These are phyloP conservation scores for Lamproptera curius DNA, from an alignment of 2,888 invertebrate genomes.

Conservation along the genomic window DNA sequence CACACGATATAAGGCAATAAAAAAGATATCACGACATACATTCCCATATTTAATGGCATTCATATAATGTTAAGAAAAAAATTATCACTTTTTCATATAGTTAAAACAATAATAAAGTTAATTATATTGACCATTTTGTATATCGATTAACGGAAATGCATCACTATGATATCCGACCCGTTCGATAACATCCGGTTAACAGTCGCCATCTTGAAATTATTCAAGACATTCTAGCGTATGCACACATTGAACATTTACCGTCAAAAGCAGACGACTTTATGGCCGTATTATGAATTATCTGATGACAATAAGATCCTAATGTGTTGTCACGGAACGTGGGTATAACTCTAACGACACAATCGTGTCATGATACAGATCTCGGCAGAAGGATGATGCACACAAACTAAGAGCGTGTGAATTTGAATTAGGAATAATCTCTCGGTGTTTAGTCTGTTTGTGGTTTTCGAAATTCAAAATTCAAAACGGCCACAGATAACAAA, in stretches of 20 bases:
- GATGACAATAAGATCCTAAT: neutral
- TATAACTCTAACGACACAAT: neutral
- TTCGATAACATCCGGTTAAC: neutral
- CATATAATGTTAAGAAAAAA: no score
- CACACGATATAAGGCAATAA: no score
- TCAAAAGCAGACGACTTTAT: neutral
- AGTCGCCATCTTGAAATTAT: neutral
- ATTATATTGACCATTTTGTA: no score
- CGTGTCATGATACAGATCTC: conserved; percentile 1
- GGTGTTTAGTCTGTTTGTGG: neutral
- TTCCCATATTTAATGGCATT: no score
- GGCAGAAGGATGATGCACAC: neutral
- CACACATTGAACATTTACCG: neutral
- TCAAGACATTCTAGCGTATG: neutral
- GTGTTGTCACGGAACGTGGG: conserved; percentile 3
- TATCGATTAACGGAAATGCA: neutral
- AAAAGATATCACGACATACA: no score
- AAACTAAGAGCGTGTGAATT: neutral
- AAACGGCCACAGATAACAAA: neutral
- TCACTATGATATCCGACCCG: neutral
- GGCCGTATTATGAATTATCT: conserved; percentile 1
- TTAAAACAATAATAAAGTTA: no score
- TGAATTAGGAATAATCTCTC: neutral
- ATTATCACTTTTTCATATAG: no score
- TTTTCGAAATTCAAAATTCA: neutral